A percentile compares a stretch with the other conserved stretches of the same genome.
These are phyloP conservation scores for Cyprinus carpio DNA, from an alignment of 2,113 vertebrate species.

Conservation along the genomic window DNA sequence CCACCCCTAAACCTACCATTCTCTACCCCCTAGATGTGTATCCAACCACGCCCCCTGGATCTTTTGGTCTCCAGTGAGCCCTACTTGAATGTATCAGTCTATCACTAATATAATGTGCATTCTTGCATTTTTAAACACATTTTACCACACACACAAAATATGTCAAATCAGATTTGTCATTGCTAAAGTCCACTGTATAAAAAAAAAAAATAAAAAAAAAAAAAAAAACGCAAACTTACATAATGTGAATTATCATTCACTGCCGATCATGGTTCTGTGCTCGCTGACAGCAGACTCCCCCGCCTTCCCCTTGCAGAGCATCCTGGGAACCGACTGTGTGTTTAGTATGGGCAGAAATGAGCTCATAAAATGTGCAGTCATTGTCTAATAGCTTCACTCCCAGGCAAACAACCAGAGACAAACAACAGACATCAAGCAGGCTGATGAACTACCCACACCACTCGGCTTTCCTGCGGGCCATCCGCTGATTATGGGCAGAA, in stretches of 20 bases:
- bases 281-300: not conserved
- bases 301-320: constrained; percentile 6
- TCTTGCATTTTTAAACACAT: not conserved
- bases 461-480: not conserved
- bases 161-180: not conserved
- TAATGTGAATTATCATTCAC: constrained; percentile 19
- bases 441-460: constrained; percentile 5
- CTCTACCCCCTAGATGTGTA: too few species aligned
- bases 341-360: constrained; percentile 67
- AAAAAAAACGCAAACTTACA: not conserved
- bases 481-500: constrained; percentile 7
- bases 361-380: constrained; percentile 66
- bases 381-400: constrained; percentile 68
- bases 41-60: too few species aligned
- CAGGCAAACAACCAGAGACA: constrained; percentile 61
- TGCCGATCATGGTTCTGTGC: not conserved
- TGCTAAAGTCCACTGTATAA: not conserved
- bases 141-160: not conserved
- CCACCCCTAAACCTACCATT: too few species aligned
- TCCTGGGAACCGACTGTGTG: constrained; percentile 43
- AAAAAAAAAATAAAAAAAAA: too few species aligned
- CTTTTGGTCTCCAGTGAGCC: too few species aligned
- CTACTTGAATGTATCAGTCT: not conserved
- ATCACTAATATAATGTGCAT: not conserved
- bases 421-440: constrained; percentile 57